These are phyloP conservation scores for Cephus pygmeus DNA, from an alignment of 2,888 invertebrate species.

Conservation along the genomic window DNA sequence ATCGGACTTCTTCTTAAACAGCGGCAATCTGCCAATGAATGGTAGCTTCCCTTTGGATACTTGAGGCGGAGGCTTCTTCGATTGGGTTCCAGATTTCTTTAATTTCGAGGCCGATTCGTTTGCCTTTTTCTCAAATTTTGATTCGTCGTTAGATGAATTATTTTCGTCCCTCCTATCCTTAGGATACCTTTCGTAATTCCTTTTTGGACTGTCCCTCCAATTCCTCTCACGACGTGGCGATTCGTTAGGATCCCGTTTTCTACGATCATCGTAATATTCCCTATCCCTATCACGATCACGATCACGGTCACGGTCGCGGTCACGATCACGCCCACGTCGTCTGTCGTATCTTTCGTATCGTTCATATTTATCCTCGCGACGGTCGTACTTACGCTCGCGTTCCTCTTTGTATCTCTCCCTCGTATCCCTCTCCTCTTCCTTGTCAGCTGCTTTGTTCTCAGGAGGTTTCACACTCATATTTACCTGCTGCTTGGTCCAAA, in stretches of 20 bases:
- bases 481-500: slow-evolving; percentile 64
- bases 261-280: slow-evolving; percentile 59
- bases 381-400: slow-evolving; percentile 48
- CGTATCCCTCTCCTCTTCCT: slow-evolving; percentile 58
- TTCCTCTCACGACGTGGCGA: slow-evolving; percentile 58
- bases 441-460: slow-evolving; percentile 60
- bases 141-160: slow-evolving; percentile 56
- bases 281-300: slow-evolving; percentile 35
- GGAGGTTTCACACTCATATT: slow-evolving; percentile 56
- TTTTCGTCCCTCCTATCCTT: slow-evolving; percentile 51
- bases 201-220: slow-evolving; percentile 59
- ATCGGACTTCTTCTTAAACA: slow-evolving; percentile 74
- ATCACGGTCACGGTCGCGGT: slow-evolving; percentile 43
- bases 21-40: slow-evolving; percentile 87
- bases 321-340: slow-evolving; percentile 44
- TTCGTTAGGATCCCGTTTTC: slow-evolving; percentile 55
- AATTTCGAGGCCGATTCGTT: slow-evolving; percentile 53
- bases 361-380: slow-evolving; percentile 56
- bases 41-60: slow-evolving; percentile 78
- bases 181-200: slow-evolving; percentile 21
- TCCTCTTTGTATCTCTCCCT: slow-evolving; percentile 54
- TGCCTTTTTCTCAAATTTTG: slow-evolving; percentile 60
- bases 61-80: slow-evolving; percentile 56
- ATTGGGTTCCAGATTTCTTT: slow-evolving; percentile 41
- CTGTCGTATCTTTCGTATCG: slow-evolving; percentile 55